A percentile compares a stretch with the other conserved stretches of the same genome.
Evolutionary conservation across 92 coral and sea anemone species (phyloP).

Genomic region (Epizoanthus ramosus): DNA sequence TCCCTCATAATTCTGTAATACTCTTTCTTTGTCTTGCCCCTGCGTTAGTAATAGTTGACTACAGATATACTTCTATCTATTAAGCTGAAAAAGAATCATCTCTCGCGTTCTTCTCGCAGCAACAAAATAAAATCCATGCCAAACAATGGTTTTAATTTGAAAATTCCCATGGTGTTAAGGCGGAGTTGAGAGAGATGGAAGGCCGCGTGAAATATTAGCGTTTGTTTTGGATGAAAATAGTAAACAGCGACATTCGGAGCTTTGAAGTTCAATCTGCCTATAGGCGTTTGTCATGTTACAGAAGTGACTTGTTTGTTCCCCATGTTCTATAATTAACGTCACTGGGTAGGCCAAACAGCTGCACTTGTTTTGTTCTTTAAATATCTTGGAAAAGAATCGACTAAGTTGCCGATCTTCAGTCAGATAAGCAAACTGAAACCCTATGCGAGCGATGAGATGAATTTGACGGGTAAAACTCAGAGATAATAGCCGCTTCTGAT

Average conservation of each 20-base stretch:
- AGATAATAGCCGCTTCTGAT: neutral
- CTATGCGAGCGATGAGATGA: neutral
- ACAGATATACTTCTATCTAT: too few relatives aligned
- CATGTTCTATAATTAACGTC: neutral
- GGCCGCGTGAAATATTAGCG: neutral
- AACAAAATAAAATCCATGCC: neutral
- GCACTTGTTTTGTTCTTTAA: neutral
- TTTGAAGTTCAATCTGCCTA: neutral
- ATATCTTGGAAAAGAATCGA: neutral
- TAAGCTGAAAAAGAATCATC: neutral
- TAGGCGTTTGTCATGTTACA: neutral
- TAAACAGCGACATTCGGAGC: conserved; percentile 1
- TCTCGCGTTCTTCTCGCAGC: neutral
- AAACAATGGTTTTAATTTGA: conserved; percentile 10
- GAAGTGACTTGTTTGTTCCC: conserved; percentile 2
- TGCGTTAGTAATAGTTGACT: too few relatives aligned
- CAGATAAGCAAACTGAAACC: neutral
- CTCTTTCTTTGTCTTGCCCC: too few relatives aligned
- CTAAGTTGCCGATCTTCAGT: neutral
- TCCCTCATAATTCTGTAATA: too few relatives aligned
- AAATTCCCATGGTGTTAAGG: conserved; percentile 3
- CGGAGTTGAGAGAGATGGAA: conserved; percentile 15
- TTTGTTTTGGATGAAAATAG: neutral
- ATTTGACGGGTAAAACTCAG: neutral
- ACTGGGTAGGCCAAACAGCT: neutral